These are phyloP conservation scores for Micromys minutus DNA, from an alignment of 2,113 vertebrate species.

Conservation along the genomic window DNA sequence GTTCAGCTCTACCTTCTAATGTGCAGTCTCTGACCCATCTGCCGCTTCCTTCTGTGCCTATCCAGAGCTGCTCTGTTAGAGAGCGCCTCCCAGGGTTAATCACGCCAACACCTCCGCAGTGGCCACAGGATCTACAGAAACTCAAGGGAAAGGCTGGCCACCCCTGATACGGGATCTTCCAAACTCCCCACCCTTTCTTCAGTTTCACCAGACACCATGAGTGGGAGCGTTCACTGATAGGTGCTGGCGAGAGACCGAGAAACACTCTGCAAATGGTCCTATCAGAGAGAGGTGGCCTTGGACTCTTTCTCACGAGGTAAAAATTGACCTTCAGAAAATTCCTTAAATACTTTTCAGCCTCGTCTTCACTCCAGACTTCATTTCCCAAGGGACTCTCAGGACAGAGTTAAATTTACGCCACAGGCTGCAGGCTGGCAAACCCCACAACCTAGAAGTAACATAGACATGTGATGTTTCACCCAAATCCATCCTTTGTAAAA, in stretches of 20 bases:
- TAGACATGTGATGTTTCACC: accelerated
- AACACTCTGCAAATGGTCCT: background rate
- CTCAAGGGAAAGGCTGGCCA: background rate
- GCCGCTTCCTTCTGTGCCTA: background rate
- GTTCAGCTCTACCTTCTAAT: background rate
- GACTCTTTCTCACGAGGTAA: background rate
- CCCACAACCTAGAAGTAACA: background rate
- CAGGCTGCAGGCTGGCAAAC: too few species aligned
- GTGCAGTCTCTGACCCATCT: background rate
- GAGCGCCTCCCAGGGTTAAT: background rate
- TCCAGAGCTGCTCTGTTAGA: background rate
- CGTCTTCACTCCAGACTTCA: background rate
- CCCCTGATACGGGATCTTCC: background rate
- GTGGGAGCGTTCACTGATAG: background rate
- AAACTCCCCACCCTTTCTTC: background rate
- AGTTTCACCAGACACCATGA: background rate
- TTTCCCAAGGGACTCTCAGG: background rate
- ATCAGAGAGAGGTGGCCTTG: background rate
- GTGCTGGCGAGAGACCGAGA: background rate
- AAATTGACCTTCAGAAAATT: background rate
- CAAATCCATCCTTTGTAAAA: background rate
- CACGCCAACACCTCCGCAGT: accelerated
- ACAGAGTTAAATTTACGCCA: background rate
- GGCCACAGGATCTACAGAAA: background rate
- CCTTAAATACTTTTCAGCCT: background rate